These are phyloP conservation scores for Platygyra sinensis DNA, from an alignment of 64 coral and sea anemone genomes.

Conservation along the genomic window DNA sequence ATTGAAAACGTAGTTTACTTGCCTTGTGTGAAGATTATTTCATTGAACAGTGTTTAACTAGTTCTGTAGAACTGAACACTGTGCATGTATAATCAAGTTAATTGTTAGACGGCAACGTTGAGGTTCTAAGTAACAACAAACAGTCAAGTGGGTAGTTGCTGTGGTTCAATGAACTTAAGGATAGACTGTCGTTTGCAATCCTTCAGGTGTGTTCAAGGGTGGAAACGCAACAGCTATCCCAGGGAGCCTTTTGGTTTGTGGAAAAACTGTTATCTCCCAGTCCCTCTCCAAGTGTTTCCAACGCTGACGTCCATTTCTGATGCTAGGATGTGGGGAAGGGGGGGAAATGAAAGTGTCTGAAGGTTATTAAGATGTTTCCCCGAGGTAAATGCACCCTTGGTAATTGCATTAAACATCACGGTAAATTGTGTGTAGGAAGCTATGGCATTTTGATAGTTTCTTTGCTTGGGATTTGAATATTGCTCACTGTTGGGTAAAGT, in stretches of 20 bases:
- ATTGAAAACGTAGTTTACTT: too few species aligned
- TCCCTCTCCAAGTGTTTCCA: conserved; percentile 98
- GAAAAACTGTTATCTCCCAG: conserved; percentile 99
- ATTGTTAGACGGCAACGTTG: too few species aligned
- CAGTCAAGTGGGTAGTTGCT: too few species aligned
- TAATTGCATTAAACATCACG: too few species aligned
- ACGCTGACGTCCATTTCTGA: conserved; percentile 99
- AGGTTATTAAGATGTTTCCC: conserved; percentile 99
- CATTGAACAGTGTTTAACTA: too few species aligned
- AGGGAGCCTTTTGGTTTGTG: conserved; percentile 98
- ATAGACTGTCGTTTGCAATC: too few species aligned
- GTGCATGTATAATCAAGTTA: too few species aligned
- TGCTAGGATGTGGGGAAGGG: conserved; percentile 97
- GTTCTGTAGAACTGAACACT: too few species aligned
- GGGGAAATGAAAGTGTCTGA: conserved; percentile 99
- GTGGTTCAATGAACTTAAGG: too few species aligned
- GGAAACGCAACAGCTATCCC: conserved; percentile 99
- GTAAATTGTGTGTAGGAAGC: background rate
- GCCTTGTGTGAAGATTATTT: too few species aligned
- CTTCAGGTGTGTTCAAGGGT: conserved; percentile 93
- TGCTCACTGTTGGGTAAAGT: too few species aligned
- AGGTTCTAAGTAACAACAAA: too few species aligned
- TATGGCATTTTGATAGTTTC: background rate
- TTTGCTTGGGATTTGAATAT: background rate
- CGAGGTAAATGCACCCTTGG: conserved; percentile 65